phyloP scores from a whole-genome alignment of 2,797 vertebrate genomes.

The Spheniscus humboldti region DNA sequence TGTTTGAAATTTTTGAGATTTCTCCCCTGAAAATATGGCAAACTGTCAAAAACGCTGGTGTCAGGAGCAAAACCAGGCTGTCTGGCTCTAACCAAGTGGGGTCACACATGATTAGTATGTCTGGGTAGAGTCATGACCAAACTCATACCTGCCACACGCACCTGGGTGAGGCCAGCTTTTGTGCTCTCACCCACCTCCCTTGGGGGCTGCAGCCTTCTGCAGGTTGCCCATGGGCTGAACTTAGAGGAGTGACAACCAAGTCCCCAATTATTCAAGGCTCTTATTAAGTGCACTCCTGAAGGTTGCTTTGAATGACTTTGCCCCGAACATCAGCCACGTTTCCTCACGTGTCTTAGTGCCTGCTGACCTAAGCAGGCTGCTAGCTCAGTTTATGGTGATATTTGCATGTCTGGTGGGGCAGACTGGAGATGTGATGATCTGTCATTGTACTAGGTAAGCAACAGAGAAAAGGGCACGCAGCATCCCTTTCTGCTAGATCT shows the following conservation, averaged over 20 bases:
- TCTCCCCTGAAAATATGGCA: background rate
- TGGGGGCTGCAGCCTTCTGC: background rate
- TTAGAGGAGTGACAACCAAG: background rate
- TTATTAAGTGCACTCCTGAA: background rate
- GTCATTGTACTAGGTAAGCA: fast-evolving
- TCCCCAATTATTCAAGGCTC: background rate
- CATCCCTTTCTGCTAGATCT: background rate
- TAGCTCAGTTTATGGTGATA: background rate
- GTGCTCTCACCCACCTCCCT: no score
- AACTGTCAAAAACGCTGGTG: background rate
- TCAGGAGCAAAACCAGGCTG: background rate
- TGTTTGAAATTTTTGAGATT: background rate
- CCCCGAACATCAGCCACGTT: fast-evolving
- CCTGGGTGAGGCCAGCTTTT: background rate
- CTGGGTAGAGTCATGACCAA: no score
- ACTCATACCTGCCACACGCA: fast-evolving
- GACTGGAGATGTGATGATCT: no score
- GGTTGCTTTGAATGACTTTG: background rate
- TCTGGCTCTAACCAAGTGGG: background rate
- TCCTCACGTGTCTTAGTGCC: fast-evolving
- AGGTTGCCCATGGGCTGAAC: background rate
- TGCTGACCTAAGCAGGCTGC: background rate
- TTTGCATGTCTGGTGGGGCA: background rate
- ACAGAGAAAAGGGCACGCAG: background rate
- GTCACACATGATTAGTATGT: fast-evolving